Percentiles rank a stretch among this genome's conserved stretches.
phyloP scores from a whole-genome alignment of 2,797 vertebrate genomes.

The Adelosebastes latens region DNA sequence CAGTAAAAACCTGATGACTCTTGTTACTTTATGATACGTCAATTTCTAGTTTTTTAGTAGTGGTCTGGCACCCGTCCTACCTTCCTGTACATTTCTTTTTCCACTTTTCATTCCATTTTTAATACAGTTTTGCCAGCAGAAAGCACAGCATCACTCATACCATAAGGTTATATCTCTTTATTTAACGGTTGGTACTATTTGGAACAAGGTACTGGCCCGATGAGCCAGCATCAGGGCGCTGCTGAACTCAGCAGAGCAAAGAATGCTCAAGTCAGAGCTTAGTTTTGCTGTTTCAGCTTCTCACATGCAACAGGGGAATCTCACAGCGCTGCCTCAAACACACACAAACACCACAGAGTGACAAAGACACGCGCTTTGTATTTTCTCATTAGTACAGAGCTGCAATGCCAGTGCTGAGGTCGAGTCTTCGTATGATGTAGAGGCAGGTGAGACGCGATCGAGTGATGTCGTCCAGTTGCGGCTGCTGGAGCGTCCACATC shows the following conservation, averaged over 20 bases:
- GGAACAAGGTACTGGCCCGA: background rate
- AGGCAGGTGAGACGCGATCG: slow-evolving; percentile 50
- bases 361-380: slow-evolving; percentile 39
- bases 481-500: slow-evolving; percentile 41
- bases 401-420: slow-evolving; percentile 47
- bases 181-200: background rate
- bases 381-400: slow-evolving; percentile 72
- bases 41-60: background rate
- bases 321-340: slow-evolving; percentile 59
- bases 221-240: slow-evolving; percentile 26
- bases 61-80: background rate
- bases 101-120: background rate
- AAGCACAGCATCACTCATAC: background rate
- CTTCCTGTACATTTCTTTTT: background rate
- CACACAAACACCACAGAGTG: slow-evolving; percentile 22
- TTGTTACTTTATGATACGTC: background rate
- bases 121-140: background rate
- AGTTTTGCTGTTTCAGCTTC: slow-evolving; percentile 65
- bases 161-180: background rate
- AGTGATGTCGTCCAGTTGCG: slow-evolving; percentile 49
- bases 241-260: slow-evolving; percentile 49
- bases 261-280: slow-evolving; percentile 26
- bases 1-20: background rate
- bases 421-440: slow-evolving; percentile 19
- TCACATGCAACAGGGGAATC: slow-evolving; percentile 70